These are phyloP conservation scores for Leptocoma aspasia DNA, from an alignment of 2,113 vertebrate species.

Conservation along the genomic window DNA sequence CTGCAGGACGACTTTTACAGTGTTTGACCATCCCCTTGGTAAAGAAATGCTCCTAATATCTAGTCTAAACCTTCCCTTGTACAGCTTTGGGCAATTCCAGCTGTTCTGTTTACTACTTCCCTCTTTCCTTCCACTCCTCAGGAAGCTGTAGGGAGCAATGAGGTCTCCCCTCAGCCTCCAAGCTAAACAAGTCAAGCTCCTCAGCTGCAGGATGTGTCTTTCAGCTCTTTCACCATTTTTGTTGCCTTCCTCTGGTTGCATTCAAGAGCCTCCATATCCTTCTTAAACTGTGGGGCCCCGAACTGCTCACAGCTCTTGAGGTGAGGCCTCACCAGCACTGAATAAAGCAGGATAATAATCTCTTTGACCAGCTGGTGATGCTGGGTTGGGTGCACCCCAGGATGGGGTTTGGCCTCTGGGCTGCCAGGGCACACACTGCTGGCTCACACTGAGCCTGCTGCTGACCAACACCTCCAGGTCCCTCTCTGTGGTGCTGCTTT, in stretches of 20 bases:
- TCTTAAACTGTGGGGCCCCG: not conserved
- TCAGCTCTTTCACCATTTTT: not conserved
- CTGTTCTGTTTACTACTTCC: fast-evolving
- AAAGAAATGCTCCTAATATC: not conserved
- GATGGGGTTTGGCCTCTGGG: not conserved
- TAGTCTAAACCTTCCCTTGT: not conserved
- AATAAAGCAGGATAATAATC: not conserved
- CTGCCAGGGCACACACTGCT: not conserved
- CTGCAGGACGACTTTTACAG: not conserved
- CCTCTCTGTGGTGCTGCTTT: not conserved
- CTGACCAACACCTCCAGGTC: fast-evolving
- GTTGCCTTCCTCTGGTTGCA: fast-evolving
- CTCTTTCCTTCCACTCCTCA: not conserved
- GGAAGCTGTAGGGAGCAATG: not conserved
- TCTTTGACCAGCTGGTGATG: not conserved
- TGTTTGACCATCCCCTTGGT: fast-evolving
- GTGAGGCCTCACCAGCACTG: fast-evolving
- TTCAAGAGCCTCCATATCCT: not conserved
- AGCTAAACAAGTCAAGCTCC: not conserved
- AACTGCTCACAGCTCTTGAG: not conserved
- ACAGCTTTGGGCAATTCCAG: not conserved
- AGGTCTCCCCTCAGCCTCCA: not conserved
- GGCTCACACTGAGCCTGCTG: not conserved
- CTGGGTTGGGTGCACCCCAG: not conserved
- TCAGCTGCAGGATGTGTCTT: not conserved